Evolutionary conservation across 2,888 invertebrate genomes (phyloP), one percentile per base, ranked within the genome.

Genomic region (Lasioglossum leucozonium): DNA sequence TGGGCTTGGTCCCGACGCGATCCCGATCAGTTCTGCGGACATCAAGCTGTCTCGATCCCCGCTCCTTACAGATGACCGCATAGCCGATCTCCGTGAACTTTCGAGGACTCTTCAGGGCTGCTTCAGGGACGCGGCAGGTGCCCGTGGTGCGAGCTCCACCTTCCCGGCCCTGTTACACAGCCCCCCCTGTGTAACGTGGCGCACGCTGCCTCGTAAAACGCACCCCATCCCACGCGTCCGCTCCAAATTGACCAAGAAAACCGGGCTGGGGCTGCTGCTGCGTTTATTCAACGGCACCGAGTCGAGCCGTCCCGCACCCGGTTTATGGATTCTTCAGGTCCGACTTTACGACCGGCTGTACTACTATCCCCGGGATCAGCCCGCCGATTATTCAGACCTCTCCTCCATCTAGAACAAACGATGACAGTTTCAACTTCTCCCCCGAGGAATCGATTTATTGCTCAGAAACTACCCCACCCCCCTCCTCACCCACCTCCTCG

Each of bases 401-500:
- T n/a, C 67, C 62, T 47, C 40, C 55, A 67, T 73, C 84, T 80
- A 26, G 67, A 85, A 84, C 84, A 83, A 83, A 84, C 42, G 78
- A 84, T 65, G 74, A 83, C 78, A 75, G 78, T 71, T 74, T 83
- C 37, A 83, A 72, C 51, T 42, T 83, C 84, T 78, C 84, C 78
- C 84, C 0, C 18, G 67, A 47, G 79, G 51, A 72, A 84, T 79
- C 79, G 79, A 79, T 85, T 82, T 78, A 76, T 79, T 11, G 44
- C 76, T 37, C n/a, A n/a, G n/a, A n/a, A n/a, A 16, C 10, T 22
- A 0, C 40, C 18, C 37, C 18, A n/a, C n/a, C 16, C 4, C 0
- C 30, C 62, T n/a, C 4, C 62, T 0, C 58, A 26, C 58, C 3
- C 34, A 34, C 18, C 18, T 5, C 40, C 44, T 13, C 13, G 2